These are phyloP conservation scores for Chascanopsetta lugubris DNA, from an alignment of 2,113 vertebrate species.

Conservation along the genomic window DNA sequence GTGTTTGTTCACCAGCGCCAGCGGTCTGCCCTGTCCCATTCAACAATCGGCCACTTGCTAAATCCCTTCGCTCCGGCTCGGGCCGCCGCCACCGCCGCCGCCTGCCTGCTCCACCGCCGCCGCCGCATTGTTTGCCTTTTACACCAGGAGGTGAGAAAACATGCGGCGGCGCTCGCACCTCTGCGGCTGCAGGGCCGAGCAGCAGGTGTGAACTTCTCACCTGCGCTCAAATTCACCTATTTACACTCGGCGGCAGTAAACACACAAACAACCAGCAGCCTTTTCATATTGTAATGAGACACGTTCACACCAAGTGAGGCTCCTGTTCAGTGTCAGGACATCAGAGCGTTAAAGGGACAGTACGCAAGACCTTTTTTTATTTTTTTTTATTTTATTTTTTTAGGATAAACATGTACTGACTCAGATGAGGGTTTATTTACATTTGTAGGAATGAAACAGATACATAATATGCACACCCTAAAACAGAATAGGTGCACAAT, in stretches of 20 bases:
- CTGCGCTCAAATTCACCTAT: slow-evolving; percentile 21
- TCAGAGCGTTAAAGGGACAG: no score
- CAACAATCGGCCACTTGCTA: slow-evolving; percentile 63
- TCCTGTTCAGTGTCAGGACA: no score
- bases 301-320: no score
- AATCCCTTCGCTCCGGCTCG: slow-evolving; percentile 57
- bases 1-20: slow-evolving; percentile 80
- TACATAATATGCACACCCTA: no score
- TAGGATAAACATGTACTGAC: no score
- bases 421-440: no score
- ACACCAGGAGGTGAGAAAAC: slow-evolving; percentile 68
- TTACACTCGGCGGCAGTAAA: background rate
- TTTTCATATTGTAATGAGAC: background rate
- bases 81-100: slow-evolving; percentile 23
- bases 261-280: background rate
- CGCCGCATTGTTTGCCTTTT: slow-evolving; percentile 63
- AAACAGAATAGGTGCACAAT: no score
- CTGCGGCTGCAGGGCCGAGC: background rate
- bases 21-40: slow-evolving; percentile 72
- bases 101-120: no score
- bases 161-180: slow-evolving; percentile 40
- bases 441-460: no score
- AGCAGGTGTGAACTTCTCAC: slow-evolving; percentile 57
- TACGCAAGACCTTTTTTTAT: no score
- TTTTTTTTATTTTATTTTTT: no score